These are phyloP conservation scores for Phoebastria nigripes DNA, from an alignment of 2,797 vertebrate genomes.

Conservation along the genomic window DNA sequence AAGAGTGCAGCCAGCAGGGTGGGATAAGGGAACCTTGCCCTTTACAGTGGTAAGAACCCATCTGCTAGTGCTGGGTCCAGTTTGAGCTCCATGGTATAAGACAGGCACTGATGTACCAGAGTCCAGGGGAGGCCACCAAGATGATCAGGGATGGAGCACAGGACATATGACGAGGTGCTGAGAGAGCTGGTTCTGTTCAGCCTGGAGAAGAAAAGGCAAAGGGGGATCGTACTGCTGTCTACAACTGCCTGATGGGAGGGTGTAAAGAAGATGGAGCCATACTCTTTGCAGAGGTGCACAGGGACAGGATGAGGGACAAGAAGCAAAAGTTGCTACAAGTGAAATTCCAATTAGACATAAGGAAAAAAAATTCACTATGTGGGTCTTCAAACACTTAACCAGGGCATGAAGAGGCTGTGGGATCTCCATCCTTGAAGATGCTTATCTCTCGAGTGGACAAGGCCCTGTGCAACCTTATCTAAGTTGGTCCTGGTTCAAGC, in stretches of 20 bases:
- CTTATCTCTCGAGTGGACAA: neutral
- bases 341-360: neutral
- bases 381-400: neutral
- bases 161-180: neutral
- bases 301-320: neutral
- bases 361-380: neutral
- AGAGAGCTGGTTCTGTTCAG: neutral
- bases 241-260: neutral
- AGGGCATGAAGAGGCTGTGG: neutral
- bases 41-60: neutral
- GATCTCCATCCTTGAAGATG: neutral
- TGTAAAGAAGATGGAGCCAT: neutral
- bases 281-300: neutral
- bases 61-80: neutral
- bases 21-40: neutral
- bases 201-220: neutral
- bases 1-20: neutral
- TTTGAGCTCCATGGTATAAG: neutral
- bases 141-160: neutral
- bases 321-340: neutral
- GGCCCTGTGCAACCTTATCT: neutral
- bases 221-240: neutral
- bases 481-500: neutral
- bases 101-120: neutral
- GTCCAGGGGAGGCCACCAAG: neutral